Conservation (phyloP, 2,797 vertebrate genomes). For the Gymnoscopelus microlampas region DNA sequence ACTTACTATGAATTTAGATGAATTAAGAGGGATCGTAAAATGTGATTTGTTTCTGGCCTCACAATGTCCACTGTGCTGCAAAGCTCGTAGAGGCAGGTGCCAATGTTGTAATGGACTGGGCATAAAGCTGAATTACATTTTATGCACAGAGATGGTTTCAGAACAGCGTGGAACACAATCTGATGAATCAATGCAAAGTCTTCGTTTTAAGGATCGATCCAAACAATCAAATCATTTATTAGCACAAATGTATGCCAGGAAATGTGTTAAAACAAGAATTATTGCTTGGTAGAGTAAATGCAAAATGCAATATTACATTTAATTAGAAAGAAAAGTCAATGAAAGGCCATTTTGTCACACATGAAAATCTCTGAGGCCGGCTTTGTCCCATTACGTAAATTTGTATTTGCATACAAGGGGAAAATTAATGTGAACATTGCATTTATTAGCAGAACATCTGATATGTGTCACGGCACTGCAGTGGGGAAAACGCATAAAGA, state of each 20-base stretch:
- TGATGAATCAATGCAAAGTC: conserved; percentile 7
- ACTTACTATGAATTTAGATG: conserved; percentile 30
- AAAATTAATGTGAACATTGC: conserved; percentile 17
- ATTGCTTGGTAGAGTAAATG: too few species aligned
- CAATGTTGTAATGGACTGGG: conserved; percentile 10
- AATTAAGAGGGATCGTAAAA: conserved; percentile 53
- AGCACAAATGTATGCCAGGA: conserved; percentile 1
- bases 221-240: not conserved
- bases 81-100: not conserved
- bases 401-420: not conserved
- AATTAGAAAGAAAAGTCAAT: not conserved
- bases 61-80: conserved; percentile 14
- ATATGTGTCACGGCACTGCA: conserved; percentile 18
- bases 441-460: conserved; percentile 18
- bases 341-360: conserved; percentile 4
- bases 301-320: too few species aligned
- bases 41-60: conserved; percentile 54
- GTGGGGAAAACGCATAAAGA: conserved; percentile 35
- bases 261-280: conserved; percentile 14
- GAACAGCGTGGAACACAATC: not conserved
- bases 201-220: not conserved
- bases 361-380: not conserved
- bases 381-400: conserved; percentile 6
- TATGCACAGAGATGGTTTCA: conserved; percentile 6
- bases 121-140: conserved; percentile 19